These are phyloP conservation scores for Oriolus oriolus DNA, from an alignment of 2,113 vertebrate species.

Conservation along the genomic window DNA sequence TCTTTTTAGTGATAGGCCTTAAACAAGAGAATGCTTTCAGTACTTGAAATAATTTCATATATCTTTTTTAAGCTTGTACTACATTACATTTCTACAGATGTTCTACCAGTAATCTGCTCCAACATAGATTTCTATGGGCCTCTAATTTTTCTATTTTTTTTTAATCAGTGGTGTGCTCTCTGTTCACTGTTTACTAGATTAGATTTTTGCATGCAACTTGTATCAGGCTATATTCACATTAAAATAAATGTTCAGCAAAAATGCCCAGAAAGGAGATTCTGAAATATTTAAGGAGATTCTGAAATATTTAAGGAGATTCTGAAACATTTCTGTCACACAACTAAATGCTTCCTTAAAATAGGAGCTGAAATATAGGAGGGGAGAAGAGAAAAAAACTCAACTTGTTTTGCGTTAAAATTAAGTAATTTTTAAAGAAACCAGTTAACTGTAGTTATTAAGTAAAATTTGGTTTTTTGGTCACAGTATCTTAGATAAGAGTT, in stretches of 20 bases:
- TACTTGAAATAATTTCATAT: not conserved
- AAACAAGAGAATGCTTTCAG: not conserved
- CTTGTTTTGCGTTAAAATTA: not conserved
- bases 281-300: slow-evolving; percentile 1
- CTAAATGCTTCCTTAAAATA: not conserved
- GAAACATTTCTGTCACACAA: not conserved
- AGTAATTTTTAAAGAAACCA: not conserved
- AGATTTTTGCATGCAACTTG: not conserved
- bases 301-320: slow-evolving; percentile 1
- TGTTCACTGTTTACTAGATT: not conserved
- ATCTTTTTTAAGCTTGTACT: not conserved
- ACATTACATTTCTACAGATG: not conserved
- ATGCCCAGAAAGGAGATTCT: not conserved
- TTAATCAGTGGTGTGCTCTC: not conserved
- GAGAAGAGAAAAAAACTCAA: not conserved
- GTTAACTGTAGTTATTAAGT: not conserved
- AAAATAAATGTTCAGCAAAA: not conserved
- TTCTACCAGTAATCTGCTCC: not conserved
- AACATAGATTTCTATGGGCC: not conserved
- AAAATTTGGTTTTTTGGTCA: not conserved
- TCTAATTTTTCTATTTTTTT: not conserved
- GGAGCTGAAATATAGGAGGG: not conserved
- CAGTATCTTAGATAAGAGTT: not conserved
- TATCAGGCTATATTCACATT: not conserved
- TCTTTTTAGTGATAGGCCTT: not conserved